phyloP scores from a whole-genome alignment of 2,113 vertebrate genomes.

The Nesoenas mayeri region DNA sequence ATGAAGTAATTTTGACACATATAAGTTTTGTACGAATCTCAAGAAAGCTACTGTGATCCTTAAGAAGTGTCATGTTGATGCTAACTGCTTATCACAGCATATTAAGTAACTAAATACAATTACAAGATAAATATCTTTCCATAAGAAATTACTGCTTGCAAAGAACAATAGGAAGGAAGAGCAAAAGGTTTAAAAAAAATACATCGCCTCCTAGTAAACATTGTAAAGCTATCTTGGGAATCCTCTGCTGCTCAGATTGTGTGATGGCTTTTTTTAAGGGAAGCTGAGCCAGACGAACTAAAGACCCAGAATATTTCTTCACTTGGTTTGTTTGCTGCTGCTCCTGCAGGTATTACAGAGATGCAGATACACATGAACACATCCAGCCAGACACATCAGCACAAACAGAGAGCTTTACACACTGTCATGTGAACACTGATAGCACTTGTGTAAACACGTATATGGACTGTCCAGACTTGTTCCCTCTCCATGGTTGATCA shows the following conservation, averaged over 20 bases:
- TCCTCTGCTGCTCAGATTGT: background rate
- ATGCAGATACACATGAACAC: background rate
- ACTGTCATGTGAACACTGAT: background rate
- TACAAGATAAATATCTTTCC: background rate
- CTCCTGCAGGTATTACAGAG: background rate
- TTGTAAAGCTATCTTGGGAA: background rate
- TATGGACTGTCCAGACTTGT: background rate
- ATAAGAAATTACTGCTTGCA: background rate
- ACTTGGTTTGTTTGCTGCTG: fast-evolving
- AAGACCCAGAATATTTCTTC: background rate
- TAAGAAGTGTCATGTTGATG: background rate
- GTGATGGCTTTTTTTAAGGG: background rate
- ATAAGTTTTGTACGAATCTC: background rate
- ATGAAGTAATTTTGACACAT: background rate
- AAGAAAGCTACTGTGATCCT: background rate
- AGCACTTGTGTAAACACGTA: background rate
- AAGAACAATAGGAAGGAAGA: background rate
- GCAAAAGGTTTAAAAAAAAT: background rate
- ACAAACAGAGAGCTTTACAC: background rate
- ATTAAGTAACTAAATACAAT: background rate
- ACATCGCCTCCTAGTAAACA: background rate
- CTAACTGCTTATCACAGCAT: background rate
- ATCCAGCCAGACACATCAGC: background rate
- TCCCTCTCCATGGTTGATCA: background rate
- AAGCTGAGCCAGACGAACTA: background rate